Evolutionary conservation across 2,113 vertebrate genomes (phyloP).

Genomic region (Xiphias gladius): DNA sequence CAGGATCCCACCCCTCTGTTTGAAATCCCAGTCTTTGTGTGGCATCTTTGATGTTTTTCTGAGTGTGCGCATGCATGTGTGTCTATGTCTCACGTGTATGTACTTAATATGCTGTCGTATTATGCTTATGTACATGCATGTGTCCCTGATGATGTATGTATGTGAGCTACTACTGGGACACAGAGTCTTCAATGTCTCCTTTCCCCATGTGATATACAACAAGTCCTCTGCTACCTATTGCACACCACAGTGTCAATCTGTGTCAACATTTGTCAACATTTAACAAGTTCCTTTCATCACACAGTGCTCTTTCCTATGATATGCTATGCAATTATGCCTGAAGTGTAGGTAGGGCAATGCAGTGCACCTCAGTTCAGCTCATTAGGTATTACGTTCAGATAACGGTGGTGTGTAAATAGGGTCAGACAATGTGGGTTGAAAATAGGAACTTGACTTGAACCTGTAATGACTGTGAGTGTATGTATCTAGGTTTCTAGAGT

Average conservation of each 20-base stretch:
- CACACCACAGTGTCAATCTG: conserved; percentile 30
- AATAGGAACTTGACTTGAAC: conserved; percentile 48
- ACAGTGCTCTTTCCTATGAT: conserved; percentile 9
- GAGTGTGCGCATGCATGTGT: conserved; percentile 17
- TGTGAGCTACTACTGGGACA: conserved; percentile 7
- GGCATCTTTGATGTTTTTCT: conserved; percentile 73
- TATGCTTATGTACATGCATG: conserved; percentile 21
- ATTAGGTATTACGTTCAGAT: conserved; percentile 41
- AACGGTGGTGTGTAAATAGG: conserved; percentile 42
- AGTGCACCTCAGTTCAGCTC: conserved; percentile 48
- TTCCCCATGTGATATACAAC: conserved; percentile 2
- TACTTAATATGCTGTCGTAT: conserved; percentile 28
- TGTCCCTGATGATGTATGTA: neutral
- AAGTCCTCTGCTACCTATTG: neutral
- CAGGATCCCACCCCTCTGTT: conserved; percentile 70
- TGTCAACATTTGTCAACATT: no score
- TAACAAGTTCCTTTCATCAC: conserved; percentile 35
- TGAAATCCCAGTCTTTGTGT: conserved; percentile 72
- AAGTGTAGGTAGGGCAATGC: conserved; percentile 22
- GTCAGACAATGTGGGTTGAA: conserved; percentile 54
- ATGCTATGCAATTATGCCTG: conserved; percentile 19
- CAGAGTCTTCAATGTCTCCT: neutral
- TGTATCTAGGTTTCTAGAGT: conserved; percentile 32
- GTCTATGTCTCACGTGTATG: conserved; percentile 25
- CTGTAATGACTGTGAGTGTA: conserved; percentile 17